These are phyloP conservation scores for Melieria picta DNA, from an alignment of 2,888 invertebrate genomes.

Conservation along the genomic window DNA sequence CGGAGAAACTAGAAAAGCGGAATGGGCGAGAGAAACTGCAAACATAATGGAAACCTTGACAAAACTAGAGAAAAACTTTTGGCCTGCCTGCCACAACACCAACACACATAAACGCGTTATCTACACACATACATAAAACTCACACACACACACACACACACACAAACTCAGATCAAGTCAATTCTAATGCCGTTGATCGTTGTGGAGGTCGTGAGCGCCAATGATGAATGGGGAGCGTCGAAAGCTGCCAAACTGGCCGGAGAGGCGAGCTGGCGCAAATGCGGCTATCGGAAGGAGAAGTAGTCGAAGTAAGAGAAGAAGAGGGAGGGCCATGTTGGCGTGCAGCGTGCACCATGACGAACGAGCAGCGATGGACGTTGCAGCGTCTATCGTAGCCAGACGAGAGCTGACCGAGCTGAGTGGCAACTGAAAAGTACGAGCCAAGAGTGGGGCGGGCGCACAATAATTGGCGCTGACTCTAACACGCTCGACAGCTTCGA, in stretches of 20 bases:
- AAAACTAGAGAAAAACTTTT: conserved; percentile 23
- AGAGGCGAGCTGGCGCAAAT: background rate
- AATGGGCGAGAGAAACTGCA: conserved; percentile 24
- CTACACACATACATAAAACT: background rate
- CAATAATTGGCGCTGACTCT: too few relatives aligned
- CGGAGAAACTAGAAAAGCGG: conserved; percentile 16
- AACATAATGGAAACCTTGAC: conserved; percentile 28
- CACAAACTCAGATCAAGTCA: background rate
- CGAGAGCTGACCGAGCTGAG: too few relatives aligned
- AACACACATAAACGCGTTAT: background rate
- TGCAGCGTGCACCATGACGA: too few relatives aligned
- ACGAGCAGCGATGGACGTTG: too few relatives aligned
- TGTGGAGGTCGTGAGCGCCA: conserved; percentile 38
- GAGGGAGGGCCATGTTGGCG: too few relatives aligned
- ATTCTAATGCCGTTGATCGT: conserved; percentile 20
- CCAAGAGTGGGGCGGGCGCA: too few relatives aligned
- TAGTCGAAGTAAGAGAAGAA: too few relatives aligned
- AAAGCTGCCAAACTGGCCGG: background rate
- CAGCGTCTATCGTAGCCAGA: too few relatives aligned
- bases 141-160: conserved; percentile 17
- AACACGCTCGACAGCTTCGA: too few relatives aligned
- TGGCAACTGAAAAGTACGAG: too few relatives aligned
- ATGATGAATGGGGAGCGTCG: background rate
- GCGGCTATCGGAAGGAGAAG: background rate
- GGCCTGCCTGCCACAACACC: background rate